A percentile compares a stretch with the other conserved stretches of the same genome.
Conservation (phyloP, 2,113 vertebrate genomes). For the Mobula birostris region DNA sequence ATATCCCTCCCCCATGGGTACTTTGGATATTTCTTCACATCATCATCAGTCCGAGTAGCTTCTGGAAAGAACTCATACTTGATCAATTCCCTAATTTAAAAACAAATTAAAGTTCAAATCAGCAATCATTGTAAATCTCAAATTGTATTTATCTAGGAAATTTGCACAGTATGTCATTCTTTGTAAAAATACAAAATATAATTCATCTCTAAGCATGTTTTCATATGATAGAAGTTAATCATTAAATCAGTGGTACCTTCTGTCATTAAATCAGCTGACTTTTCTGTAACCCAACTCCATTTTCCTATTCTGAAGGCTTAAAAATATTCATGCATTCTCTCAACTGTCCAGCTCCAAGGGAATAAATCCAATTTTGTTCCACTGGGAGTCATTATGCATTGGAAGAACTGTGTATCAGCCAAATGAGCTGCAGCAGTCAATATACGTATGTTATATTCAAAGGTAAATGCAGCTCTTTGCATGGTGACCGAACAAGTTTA, state of each 20-base stretch:
- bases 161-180: not conserved
- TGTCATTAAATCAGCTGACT: not conserved
- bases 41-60: slow-evolving; percentile 83
- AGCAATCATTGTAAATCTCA: not conserved
- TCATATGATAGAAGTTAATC: not conserved
- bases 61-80: slow-evolving; percentile 98
- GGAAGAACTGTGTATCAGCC: too few species aligned
- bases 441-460: too few species aligned
- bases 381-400: too few species aligned
- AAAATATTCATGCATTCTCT: not conserved
- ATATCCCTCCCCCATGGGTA: slow-evolving; percentile 97
- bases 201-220: not conserved
- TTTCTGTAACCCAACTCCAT: not conserved
- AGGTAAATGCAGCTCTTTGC: not conserved
- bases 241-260: not conserved
- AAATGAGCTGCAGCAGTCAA: too few species aligned
- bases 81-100: slow-evolving; percentile 76
- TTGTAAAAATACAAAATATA: not conserved
- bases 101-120: not conserved
- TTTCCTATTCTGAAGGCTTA: not conserved
- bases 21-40: slow-evolving; percentile 78
- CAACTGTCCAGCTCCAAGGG: not conserved
- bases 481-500: not conserved
- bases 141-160: not conserved
- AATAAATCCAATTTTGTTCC: not conserved